Base-by-base conservation (phyloP, 2,797 vertebrate species). In the Phyllotis vaccarum region DNA sequence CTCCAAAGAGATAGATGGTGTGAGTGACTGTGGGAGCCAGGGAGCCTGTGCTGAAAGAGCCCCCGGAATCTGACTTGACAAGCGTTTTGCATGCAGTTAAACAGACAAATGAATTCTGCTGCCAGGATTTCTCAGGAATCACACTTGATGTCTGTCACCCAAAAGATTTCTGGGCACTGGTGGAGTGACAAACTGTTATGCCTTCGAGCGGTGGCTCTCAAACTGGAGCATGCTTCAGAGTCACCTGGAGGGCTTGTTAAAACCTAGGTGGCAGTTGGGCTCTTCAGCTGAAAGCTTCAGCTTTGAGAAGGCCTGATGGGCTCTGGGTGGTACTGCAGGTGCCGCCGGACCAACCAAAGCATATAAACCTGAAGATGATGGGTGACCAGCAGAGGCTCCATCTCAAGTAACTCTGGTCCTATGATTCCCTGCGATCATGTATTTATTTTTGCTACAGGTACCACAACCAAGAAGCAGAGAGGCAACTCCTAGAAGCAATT, bases 71-170 rank as follows among this genome's bases (percentile, higher is more conserved):
- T 96, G 46, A 95, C 98, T 98, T 98, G 98, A 98, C 98, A 98
- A 98, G 98, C 96, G 66, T 98, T 98, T 98, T 98, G 98, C 98
- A 98, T 98, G 97, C 98, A 96, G 98, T 98, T 98, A 98, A 98
- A 98, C 78, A 98, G 98, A 98, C 97, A 98, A 98, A 98, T 98
- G 98, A 98, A 98, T 98, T 98, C 98, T 96, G 97, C 98, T 98
- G 98, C 98, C 98, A 98, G 97, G 95, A 97, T 98, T 98, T 98
- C 97, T 95, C 97, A 98, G 96, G 95, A 97, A 97, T 98, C 98
- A 97, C 93, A 98, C 97, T 98, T 98, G 98, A 98, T 96, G 95
- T 97, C 98, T 98, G 98, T 98, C 98, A 98, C 95, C 98, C 97
- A 97, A 98, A 98, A 98, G 98, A 98, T 98, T 98, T 98, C 97